Percentiles rank a stretch among this genome's conserved stretches.
These are phyloP conservation scores for Pyrgus malvae DNA, from an alignment of 2,888 invertebrate species.

Conservation along the genomic window DNA sequence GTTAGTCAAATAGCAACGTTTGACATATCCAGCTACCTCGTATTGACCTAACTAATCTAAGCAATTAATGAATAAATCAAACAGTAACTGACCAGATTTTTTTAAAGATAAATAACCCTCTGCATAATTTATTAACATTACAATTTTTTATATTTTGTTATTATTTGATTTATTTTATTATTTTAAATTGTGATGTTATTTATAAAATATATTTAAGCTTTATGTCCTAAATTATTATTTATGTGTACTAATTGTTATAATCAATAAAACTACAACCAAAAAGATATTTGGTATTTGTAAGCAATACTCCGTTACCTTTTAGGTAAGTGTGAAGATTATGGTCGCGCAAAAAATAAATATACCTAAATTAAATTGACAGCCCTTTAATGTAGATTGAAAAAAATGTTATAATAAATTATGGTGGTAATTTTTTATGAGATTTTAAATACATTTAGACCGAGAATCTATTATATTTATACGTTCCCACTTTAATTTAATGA, in stretches of 20 bases:
- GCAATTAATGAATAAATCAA: background rate
- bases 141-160: no score
- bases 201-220: no score
- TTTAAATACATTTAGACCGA: no score
- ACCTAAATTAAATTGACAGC: background rate
- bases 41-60: slow-evolving; percentile 41
- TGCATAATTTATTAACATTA: no score
- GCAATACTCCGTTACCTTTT: background rate
- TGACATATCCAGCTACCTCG: background rate
- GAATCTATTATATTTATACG: no score
- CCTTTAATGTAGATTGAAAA: no score
- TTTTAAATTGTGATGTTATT: no score
- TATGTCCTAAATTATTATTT: no score
- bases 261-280: background rate
- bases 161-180: background rate
- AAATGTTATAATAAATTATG: no score
- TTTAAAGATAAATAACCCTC: background rate
- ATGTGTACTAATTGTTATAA: no score
- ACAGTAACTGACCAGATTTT: background rate
- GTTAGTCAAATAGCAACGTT: slow-evolving; percentile 17
- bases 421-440: no score
- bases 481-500: no score
- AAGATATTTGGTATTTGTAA: background rate
- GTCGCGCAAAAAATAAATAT: background rate
- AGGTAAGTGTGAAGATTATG: background rate